Evolutionary conservation across 2,888 invertebrate genomes (phyloP).

Genomic region (Latheticus oryzae): DNA sequence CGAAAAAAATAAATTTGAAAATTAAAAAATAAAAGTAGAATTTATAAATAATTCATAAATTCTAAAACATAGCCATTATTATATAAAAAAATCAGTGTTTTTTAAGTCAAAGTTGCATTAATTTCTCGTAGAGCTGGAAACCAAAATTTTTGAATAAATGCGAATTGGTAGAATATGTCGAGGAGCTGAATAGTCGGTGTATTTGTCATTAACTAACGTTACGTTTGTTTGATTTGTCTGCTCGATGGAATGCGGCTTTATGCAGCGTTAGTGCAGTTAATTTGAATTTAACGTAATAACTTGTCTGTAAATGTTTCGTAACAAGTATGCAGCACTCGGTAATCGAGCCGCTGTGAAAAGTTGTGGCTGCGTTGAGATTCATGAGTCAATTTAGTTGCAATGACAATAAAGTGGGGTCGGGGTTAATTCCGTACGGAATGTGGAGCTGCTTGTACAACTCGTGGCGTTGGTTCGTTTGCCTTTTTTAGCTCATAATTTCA

Average conservation of each 20-base stretch:
- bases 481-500: conserved; percentile 34
- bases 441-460: conserved; percentile 45
- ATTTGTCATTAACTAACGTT: no score
- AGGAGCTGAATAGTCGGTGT: no score
- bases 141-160: no score
- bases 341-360: conserved; percentile 50
- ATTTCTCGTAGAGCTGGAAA: no score
- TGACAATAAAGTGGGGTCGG: conserved; percentile 59
- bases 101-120: no score
- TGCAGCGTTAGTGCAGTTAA: conserved; percentile 27
- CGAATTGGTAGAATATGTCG: no score
- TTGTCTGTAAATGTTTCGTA: conserved; percentile 45
- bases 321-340: conserved; percentile 43
- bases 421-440: conserved; percentile 57
- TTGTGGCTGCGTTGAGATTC: conserved; percentile 59
- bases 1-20: no score
- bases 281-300: conserved; percentile 29
- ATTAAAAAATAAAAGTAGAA: no score
- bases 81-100: no score
- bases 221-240: no score
- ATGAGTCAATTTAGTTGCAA: conserved; percentile 64
- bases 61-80: no score
- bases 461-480: conserved; percentile 31
- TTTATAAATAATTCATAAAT: no score
- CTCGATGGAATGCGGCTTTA: neutral